Evolutionary conservation across 2,113 vertebrate genomes (phyloP).

Genomic region (Natator depressus): DNA sequence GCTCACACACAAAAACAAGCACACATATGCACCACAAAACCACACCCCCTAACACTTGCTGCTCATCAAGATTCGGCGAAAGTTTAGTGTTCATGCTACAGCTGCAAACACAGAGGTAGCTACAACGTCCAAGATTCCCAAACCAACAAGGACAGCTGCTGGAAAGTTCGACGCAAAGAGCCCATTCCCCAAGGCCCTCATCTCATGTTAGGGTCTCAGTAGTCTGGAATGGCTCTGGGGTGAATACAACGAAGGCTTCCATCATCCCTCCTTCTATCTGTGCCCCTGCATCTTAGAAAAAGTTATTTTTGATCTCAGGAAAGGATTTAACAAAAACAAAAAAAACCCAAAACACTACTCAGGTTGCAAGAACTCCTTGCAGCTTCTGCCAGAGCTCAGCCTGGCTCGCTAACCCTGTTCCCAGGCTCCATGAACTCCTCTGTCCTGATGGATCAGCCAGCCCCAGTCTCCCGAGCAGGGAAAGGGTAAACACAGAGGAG

Average conservation of each 20-base stretch:
- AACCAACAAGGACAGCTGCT: neutral
- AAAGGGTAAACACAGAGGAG: neutral
- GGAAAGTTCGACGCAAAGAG: neutral
- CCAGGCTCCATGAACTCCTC: neutral
- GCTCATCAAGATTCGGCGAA: neutral
- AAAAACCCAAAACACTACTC: neutral
- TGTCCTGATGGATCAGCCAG: neutral
- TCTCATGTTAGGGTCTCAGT: neutral
- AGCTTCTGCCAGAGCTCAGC: neutral
- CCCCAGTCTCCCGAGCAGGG: neutral
- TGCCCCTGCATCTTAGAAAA: neutral
- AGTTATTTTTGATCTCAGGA: neutral
- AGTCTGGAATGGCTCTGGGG: neutral
- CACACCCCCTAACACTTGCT: neutral
- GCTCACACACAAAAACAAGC: too few species aligned
- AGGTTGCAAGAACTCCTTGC: neutral
- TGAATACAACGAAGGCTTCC: neutral
- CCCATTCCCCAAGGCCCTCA: neutral
- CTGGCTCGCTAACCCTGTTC: neutral
- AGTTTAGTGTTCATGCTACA: neutral
- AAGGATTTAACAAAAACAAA: neutral
- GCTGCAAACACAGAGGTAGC: neutral
- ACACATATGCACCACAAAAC: neutral
- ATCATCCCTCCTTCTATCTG: neutral
- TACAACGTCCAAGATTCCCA: neutral